phyloP scores from a whole-genome alignment of 2,888 invertebrate species.

The Ptilodon capucinus region DNA sequence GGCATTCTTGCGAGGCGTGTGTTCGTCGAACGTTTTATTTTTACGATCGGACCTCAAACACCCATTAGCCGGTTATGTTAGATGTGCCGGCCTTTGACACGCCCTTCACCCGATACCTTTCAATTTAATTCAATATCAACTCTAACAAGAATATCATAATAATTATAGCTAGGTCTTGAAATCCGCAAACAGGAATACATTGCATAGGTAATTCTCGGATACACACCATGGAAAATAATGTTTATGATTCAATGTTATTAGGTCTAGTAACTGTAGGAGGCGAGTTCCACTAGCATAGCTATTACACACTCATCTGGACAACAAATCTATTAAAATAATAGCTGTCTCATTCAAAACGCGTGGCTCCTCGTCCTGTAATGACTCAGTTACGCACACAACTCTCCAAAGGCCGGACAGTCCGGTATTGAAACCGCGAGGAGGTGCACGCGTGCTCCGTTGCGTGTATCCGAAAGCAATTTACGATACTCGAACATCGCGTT shows the following conservation, averaged over 20 bases:
- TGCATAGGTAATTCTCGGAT: too few relatives aligned
- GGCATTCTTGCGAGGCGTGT: constrained; percentile 8
- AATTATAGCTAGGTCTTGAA: neutral
- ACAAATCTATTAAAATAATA: constrained; percentile 38
- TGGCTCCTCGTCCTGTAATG: constrained; percentile 27
- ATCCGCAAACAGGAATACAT: neutral
- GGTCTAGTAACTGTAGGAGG: constrained; percentile 18
- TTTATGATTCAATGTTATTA: constrained; percentile 18
- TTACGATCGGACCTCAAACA: constrained; percentile 22
- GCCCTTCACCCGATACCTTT: constrained; percentile 33
- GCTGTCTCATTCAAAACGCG: constrained; percentile 34
- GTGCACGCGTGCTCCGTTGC: constrained; percentile 20
- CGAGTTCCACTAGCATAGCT: constrained; percentile 22
- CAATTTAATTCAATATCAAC: constrained; percentile 19
- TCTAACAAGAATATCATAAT: neutral
- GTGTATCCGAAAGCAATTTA: constrained; percentile 16
- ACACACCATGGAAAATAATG: neutral
- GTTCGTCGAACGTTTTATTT: constrained; percentile 9
- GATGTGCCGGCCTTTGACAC: constrained; percentile 29
- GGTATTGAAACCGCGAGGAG: constrained; percentile 14
- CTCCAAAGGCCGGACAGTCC: constrained; percentile 32
- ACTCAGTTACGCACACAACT: constrained; percentile 20
- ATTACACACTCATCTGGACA: constrained; percentile 21
- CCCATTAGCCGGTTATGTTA: constrained; percentile 38
- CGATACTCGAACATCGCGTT: constrained; percentile 26